Evolutionary conservation across 2,113 vertebrate species (phyloP).

Genomic region (Brachionichthys hirsutus): DNA sequence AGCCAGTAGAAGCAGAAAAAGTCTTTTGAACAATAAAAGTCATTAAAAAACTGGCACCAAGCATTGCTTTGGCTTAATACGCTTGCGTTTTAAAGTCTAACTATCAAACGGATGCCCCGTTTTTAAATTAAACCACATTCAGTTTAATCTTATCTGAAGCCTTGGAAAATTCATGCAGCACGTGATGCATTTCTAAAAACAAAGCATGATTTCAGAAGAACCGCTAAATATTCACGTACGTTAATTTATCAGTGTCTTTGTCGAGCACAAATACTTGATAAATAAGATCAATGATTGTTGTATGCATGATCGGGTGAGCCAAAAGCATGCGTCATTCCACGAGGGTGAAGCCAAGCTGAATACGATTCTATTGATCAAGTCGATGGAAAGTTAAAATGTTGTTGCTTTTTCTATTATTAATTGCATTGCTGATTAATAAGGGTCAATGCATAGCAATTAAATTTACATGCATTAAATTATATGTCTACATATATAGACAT

Average conservation of each 20-base stretch:
- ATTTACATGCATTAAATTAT: not conserved
- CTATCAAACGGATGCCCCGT: not conserved
- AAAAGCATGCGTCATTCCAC: slow-evolving; percentile 18
- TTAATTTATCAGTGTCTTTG: slow-evolving; percentile 5
- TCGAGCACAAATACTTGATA: slow-evolving; percentile 32
- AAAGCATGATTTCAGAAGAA: slow-evolving; percentile 6
- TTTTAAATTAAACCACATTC: not conserved
- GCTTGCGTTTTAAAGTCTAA: too few relatives aligned
- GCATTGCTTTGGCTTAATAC: too few relatives aligned
- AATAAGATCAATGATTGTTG: slow-evolving; percentile 1
- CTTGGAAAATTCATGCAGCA: not conserved
- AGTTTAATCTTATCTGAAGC: too few relatives aligned
- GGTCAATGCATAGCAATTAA: not conserved
- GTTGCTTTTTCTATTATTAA: not conserved
- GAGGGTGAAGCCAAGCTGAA: not conserved
- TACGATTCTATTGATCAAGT: not conserved
- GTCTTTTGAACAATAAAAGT: not conserved
- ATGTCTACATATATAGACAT: too few relatives aligned
- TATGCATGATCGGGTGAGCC: not conserved
- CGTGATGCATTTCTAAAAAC: not conserved
- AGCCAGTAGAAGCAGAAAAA: slow-evolving; percentile 6
- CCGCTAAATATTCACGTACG: not conserved
- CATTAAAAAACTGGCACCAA: not conserved
- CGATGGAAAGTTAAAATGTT: slow-evolving; percentile 22
- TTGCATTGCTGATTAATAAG: slow-evolving; percentile 1